Base-by-base conservation (phyloP, 2,797 vertebrate species). In the Balearica regulorum region DNA sequence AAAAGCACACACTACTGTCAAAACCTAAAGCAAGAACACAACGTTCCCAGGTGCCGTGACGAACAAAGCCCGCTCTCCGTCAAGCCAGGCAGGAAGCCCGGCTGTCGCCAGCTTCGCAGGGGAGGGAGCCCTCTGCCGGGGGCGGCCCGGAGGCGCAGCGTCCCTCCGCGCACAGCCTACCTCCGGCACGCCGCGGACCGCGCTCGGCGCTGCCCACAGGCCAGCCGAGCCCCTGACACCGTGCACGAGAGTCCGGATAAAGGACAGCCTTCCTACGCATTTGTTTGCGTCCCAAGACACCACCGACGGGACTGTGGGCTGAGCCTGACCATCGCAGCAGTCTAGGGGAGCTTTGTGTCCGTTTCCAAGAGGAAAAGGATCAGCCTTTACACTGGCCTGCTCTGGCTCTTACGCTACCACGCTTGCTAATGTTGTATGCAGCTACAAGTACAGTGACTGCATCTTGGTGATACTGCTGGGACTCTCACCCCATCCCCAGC, bases 91-190 rank as follows among this genome's bases (percentile, higher is more conserved):
- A n/a, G 4, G 44, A 61, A 73, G 68, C 17, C 70, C 3, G 44
- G 5, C 41, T 57, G 79, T 58, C 25, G 98, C 97, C 95, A 70
- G 92, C 83, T 98, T 95, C 92, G 71, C 76, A 60, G 70, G 37
- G 37, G 37, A 37, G 97, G 93, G 97, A 77, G 97, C 97, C 98
- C 97, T 97, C 98, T 98, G 92, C 97, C 86, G 98, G 97, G 39
- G 4, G 62, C 68, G 26, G 39, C 84, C 37, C 0, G 9, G 69
- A 72, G 14, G 26, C 0, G 37, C 96, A 84, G 1, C 0, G 4
- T 5, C 4, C 10, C n/a, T 13, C 4, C 4, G 2, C 0, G 19
- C 29, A 6, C 53, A 3, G 15, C 8, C 43, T 16, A 54, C 41
- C 17, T 18, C 26, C 57, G 11, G 28, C 19, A 6, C 1, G 14